Evolutionary conservation across 2,888 invertebrate genomes (phyloP).

Genomic region (Syrphus vitripennis): DNA sequence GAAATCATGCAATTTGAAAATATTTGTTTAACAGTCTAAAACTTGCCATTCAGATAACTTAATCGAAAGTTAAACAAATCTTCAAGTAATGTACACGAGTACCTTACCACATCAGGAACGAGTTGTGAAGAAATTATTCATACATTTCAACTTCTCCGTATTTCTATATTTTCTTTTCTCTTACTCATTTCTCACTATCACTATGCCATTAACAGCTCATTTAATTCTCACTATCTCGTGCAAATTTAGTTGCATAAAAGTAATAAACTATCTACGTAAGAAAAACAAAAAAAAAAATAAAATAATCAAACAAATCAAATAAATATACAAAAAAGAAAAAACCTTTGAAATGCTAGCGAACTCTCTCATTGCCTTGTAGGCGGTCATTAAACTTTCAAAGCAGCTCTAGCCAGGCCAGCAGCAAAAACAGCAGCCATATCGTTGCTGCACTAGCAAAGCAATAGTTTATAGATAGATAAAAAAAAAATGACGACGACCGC

Average conservation of each 20-base stretch:
- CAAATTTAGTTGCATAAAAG: conserved; percentile 54
- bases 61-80: not conserved
- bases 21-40: too few relatives aligned
- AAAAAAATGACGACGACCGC: not conserved
- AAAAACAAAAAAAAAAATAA: conserved; percentile 9
- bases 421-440: conserved; percentile 2
- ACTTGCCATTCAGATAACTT: not conserved
- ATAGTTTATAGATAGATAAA: conserved; percentile 21
- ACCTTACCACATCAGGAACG: not conserved
- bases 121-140: conserved; percentile 15
- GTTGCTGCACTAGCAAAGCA: conserved; percentile 3
- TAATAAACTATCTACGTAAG: not conserved
- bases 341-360: conserved; percentile 68
- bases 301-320: too few relatives aligned
- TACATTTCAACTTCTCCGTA: too few relatives aligned
- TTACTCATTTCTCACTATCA: not conserved
- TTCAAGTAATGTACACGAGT: not conserved
- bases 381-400: conserved; percentile 61
- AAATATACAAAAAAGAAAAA: conserved; percentile 5
- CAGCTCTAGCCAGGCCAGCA: conserved; percentile 42
- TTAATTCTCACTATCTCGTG: conserved; percentile 47
- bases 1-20: too few relatives aligned
- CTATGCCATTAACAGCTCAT: conserved; percentile 31
- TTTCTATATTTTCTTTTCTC: not conserved
- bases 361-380: conserved; percentile 67